phyloP scores from a whole-genome alignment of 2,113 vertebrate genomes.

The Amblyopsis rosae region DNA sequence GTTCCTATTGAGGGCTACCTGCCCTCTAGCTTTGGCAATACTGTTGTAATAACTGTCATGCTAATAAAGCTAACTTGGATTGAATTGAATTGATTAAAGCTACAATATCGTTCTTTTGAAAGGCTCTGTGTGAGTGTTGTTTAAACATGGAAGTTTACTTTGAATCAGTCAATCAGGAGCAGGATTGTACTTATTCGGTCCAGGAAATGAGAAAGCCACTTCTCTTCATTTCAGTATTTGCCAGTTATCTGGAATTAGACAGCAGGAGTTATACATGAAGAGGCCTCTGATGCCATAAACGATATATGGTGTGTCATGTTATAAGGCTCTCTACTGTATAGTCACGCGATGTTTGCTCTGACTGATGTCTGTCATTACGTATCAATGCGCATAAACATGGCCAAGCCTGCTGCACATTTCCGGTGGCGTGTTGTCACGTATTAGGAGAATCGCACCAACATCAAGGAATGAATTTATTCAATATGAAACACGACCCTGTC shows the following conservation, averaged over 20 bases:
- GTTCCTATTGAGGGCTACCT: no score
- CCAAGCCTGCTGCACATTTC: conserved; percentile 22
- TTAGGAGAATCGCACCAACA: conserved; percentile 15
- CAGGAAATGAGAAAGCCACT: neutral
- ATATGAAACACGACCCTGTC: conserved; percentile 36
- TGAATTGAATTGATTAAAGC: no score
- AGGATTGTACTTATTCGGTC: neutral
- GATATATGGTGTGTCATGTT: no score
- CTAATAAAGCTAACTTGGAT: no score
- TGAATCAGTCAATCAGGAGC: neutral
- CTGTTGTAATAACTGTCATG: no score
- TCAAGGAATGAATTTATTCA: conserved; percentile 38
- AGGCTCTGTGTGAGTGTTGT: no score
- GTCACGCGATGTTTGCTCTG: neutral
- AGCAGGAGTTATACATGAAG: conserved; percentile 38
- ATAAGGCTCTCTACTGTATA: no score
- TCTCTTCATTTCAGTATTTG: neutral
- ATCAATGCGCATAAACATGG: conserved; percentile 39
- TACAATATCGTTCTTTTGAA: no score
- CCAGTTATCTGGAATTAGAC: conserved; percentile 27
- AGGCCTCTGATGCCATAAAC: conserved; percentile 35
- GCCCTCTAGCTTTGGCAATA: no score
- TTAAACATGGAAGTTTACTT: no score
- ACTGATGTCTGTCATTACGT: conserved; percentile 46
- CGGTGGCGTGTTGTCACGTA: neutral